Conservation (phyloP, 2,797 vertebrate species). For the Hemitrygon akajei region DNA sequence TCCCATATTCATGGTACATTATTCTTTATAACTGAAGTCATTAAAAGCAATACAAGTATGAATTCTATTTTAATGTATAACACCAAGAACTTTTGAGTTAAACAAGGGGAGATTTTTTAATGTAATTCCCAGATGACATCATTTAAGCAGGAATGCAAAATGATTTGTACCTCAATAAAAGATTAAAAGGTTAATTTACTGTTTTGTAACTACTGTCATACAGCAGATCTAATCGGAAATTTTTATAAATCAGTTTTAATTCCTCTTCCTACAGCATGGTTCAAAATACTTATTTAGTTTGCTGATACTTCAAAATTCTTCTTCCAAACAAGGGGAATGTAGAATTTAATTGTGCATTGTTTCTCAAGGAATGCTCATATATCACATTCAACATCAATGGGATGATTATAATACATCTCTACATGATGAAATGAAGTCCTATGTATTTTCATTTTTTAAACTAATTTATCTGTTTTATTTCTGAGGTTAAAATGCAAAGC, state of each 20-base stretch:
- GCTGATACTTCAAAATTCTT: not conserved
- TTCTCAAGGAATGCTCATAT: not conserved
- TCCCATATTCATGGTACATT: not conserved
- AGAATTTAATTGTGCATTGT: not conserved
- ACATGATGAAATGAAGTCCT: not conserved
- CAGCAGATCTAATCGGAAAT: not conserved
- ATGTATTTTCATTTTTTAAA: not conserved
- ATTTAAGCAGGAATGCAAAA: constrained; percentile 17
- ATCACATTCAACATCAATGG: not conserved
- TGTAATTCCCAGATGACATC: not conserved
- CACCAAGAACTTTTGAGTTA: not conserved
- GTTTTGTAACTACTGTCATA: not conserved
- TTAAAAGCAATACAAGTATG: not conserved
- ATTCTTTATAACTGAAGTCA: not conserved
- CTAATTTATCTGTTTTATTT: not conserved
- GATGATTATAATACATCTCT: not conserved
- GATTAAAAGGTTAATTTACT: not conserved
- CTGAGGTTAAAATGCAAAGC: not conserved
- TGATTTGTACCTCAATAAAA: not conserved
- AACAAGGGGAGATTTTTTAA: not conserved
- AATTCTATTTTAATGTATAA: constrained; percentile 1
- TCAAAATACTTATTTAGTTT: not conserved
- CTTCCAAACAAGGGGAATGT: not conserved
- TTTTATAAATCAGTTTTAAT: not conserved
- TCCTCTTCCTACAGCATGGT: not conserved